Conservation (phyloP, 2,113 vertebrate species). For the Osmerus mordax region DNA sequence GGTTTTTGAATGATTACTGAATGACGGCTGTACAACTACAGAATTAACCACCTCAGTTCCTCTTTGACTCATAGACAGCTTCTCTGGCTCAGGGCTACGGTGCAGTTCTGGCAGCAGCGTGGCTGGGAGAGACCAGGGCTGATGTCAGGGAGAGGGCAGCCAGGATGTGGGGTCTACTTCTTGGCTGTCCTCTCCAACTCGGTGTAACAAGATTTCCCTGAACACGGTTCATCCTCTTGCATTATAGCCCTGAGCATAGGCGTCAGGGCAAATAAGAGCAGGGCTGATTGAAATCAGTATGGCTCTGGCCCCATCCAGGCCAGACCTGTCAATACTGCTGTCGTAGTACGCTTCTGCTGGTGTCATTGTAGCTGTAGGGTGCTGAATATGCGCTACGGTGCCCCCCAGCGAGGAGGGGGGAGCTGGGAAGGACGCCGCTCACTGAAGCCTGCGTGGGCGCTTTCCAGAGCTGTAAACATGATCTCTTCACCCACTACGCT, state of each 20-base stretch:
- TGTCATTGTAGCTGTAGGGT: not conserved
- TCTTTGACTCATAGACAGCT: too few relatives aligned
- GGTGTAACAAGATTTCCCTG: slow-evolving; percentile 32
- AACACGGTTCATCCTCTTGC: slow-evolving; percentile 10
- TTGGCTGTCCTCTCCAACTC: slow-evolving; percentile 32
- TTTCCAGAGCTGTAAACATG: too few relatives aligned
- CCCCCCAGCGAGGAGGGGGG: too few relatives aligned
- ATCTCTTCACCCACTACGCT: too few relatives aligned
- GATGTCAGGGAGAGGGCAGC: slow-evolving; percentile 4
- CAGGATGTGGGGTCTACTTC: not conserved
- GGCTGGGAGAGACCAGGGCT: not conserved
- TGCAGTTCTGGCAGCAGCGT: too few relatives aligned
- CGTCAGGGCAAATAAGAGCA: not conserved
- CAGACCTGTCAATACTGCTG: not conserved
- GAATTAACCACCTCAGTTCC: too few relatives aligned
- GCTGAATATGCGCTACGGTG: not conserved
- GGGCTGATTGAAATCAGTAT: not conserved
- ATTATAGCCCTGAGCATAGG: not conserved
- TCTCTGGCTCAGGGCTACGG: too few relatives aligned
- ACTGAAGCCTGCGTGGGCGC: too few relatives aligned
- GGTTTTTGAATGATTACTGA: too few relatives aligned
- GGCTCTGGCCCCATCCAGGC: not conserved
- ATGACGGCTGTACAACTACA: too few relatives aligned
- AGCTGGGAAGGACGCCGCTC: too few relatives aligned
- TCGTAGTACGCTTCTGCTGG: not conserved